Evolutionary conservation across 2,797 vertebrate genomes (phyloP).

Genomic region (Diceros bicornis): DNA sequence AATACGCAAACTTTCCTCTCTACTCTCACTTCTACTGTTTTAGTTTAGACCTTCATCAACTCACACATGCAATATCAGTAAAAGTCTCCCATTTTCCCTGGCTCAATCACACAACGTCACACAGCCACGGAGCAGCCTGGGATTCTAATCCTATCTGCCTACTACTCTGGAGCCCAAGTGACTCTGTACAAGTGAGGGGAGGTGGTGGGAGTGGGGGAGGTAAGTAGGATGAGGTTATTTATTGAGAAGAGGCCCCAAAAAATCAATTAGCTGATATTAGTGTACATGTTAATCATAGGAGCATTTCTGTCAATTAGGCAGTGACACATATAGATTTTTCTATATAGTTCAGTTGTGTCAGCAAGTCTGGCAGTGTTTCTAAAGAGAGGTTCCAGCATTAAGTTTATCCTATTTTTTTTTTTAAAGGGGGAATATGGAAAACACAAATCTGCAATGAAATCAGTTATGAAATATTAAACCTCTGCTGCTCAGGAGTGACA

Average conservation of each 20-base stretch:
- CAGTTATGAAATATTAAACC: conserved; percentile 76
- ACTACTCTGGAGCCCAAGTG: not conserved
- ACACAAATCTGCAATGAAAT: conserved; percentile 79
- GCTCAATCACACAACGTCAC: not conserved
- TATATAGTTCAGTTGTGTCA: conserved; percentile 36
- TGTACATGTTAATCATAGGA: not conserved
- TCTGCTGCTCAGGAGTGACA: conserved; percentile 63
- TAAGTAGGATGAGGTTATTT: not conserved
- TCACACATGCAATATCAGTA: accelerated
- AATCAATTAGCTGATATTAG: conserved; percentile 16
- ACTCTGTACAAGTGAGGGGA: not conserved
- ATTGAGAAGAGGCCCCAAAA: not conserved
- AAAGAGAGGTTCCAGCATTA: conserved; percentile 25
- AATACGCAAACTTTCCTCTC: not conserved
- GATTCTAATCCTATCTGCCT: conserved; percentile 12
- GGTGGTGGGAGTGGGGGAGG: accelerated
- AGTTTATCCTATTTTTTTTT: conserved; percentile 51
- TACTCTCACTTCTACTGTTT: not conserved
- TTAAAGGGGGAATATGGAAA: conserved; percentile 61
- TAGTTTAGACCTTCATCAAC: not conserved
- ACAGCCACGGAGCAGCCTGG: not conserved
- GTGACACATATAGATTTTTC: conserved; percentile 53
- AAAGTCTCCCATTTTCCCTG: not conserved
- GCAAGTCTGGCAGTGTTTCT: conserved; percentile 45
- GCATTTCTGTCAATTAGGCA: conserved; percentile 16